Evolutionary conservation across 2,113 vertebrate species (phyloP), one percentile per base, ranked within the genome.

Genomic region (Thermophis baileyi): DNA sequence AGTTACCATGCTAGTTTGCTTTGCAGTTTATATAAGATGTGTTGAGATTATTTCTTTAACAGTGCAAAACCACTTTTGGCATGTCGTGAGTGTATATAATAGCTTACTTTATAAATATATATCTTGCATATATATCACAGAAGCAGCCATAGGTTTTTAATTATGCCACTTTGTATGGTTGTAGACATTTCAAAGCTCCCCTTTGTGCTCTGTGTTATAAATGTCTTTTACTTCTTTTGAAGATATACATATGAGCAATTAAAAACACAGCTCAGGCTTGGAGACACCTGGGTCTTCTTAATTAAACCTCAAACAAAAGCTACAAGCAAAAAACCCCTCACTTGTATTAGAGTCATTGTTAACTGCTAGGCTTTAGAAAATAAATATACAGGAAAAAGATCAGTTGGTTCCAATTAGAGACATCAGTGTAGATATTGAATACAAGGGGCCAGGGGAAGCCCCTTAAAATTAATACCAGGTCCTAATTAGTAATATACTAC

Each of bases 291-390:
- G 98, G 98, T 98, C 98, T 97, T 97, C 97, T 98, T 99, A 99
- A 99, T 99, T 99, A 99, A 99, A 99, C 98, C 97, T 98, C 98
- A 99, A 99, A 99, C 98, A 99, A 99, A 99, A 98, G 98, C 98
- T 98, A 97, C 97, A 92, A 96, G 98, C 97, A 98, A 98, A 98
- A 98, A 98, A 97, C 92, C 94, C 92, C 95, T 46, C 55, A 97
- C 98, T 98, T 98, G 98, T 98, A 98, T 98, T 98, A 97, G 97
- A 98, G 98, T 98, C 97, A 97, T 96, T 97, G 98, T 98, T 99
- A 98, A 99, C 98, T 98, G 98, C 98, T 97, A 97, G 97, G 98
- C 98, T 98, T 98, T 97, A 96, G 97, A 97, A 98, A 99, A 98
- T 98, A 97, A 94, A 98, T 98, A 98, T 97, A 98, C 98, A 98